Conservation (phyloP, 2,888 invertebrate genomes). For the Mantis religiosa region DNA sequence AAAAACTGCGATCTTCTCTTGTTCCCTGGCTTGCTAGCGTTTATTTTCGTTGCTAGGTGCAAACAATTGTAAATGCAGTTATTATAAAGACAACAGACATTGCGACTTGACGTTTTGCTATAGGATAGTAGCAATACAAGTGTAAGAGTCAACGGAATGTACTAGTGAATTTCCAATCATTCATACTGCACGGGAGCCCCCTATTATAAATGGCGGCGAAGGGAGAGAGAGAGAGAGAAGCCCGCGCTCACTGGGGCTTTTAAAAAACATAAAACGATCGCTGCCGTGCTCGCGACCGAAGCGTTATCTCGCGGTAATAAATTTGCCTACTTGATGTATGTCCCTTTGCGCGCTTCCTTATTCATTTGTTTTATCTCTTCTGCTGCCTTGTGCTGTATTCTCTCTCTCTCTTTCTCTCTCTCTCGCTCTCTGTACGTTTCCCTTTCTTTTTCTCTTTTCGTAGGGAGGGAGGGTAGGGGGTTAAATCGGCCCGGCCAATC, state of each 20-base stretch:
- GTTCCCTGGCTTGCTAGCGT: too few species aligned
- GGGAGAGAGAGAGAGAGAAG: background rate
- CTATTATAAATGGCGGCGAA: background rate
- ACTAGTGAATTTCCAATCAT: slow-evolving; percentile 24
- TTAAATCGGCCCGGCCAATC: background rate
- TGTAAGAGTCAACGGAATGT: background rate
- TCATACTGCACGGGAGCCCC: slow-evolving; percentile 7
- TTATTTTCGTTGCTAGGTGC: background rate
- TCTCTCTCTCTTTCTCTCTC: background rate
- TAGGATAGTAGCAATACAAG: background rate
- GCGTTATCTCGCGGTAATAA: slow-evolving; percentile 35
- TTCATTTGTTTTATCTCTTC: slow-evolving; percentile 29
- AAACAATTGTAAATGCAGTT: too few species aligned
- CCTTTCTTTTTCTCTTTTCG: background rate
- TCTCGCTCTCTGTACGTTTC: too few species aligned
- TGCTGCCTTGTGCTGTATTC: slow-evolving; percentile 5
- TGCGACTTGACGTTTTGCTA: background rate
- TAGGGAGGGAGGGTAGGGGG: background rate
- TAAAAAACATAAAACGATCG: slow-evolving; percentile 26
- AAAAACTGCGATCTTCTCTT: too few species aligned
- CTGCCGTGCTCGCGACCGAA: slow-evolving; percentile 17
- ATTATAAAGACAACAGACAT: too few species aligned
- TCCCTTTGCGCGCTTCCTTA: slow-evolving; percentile 30
- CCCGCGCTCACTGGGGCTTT: slow-evolving; percentile 19
- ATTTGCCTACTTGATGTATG: slow-evolving; percentile 37